Base-by-base conservation (phyloP, 2,888 invertebrate genomes). In the Conomelus anceps region DNA sequence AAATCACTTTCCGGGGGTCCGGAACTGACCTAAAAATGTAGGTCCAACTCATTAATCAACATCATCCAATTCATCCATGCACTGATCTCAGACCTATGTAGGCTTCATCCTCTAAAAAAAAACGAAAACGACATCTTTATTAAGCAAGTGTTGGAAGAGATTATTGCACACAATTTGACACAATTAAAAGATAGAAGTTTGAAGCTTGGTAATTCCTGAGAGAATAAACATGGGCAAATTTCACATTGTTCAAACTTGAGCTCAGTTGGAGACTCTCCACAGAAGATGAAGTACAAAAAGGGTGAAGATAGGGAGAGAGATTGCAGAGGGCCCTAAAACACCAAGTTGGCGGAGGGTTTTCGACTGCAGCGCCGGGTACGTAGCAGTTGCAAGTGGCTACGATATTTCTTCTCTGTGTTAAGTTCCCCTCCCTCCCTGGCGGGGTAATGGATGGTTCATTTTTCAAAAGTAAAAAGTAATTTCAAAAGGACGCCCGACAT, bases 401-500 rank as follows among this genome's bases (percentile, higher is more conserved):
- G n/a, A 63, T 63, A 63, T 63, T 63, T 63, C 63, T 63, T 63
- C 63, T 63, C 63, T 63, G 63, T 63, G 63, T 63, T 63, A 63
- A 63, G 63, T 63, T 63, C n/a, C 13, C 63, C 63, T 13, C 34
- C 63, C 63, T 63, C 86, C 0, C 85, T 22, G 85, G 23, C 22
- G 24, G 23, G 23, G 86, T 86, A 86, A 86, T 86, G 86, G 86
- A 86, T 86, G 86, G 86, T 86, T 86, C 86, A 86, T 86, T 86
- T 86, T 86, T 86, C 86, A 86, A 86, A 86, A 86, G 86, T 86
- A 86, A 86, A 86, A 86, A 86, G 86, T 86, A 86, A 86, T 86
- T 86, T 86, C 86, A 86, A 29, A 86, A 86, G 29, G 86, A 86
- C 86, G 86, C 22, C 86, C 63, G 63, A 63, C 63, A 63, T 63